Evolutionary conservation across 2,797 vertebrate genomes (phyloP), one percentile per base, ranked within the genome.

Genomic region (Glossophaga mutica): DNA sequence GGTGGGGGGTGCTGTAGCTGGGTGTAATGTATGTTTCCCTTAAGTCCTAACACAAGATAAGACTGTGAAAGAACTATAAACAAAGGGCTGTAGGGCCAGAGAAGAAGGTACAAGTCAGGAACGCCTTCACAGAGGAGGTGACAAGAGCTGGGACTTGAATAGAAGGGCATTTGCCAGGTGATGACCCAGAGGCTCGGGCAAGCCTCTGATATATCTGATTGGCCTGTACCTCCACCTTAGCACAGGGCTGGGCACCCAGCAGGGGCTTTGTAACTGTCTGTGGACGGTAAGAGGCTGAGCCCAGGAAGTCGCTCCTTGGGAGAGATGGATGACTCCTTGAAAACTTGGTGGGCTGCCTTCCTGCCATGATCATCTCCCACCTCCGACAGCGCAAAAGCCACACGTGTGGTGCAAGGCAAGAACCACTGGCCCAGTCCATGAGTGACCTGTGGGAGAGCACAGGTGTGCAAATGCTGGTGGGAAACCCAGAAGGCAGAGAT

Each of bases 301-400:
- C 10, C 29, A 34, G 32, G 50, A 84, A 70, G 59, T 76, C 2
- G 4, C 7, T 76, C 37, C 34, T 26, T 68, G 10, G 22, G 76
- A 71, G 59, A 57, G 21, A 24, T 2, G 55, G 48, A 71, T 19
- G 65, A 29, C 15, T 8, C 67, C 65, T 74, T 8, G 3, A 21
- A 87, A 70, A 29, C 50, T 19, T 0, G 2, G 26, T 3, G 19
- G 62, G 9, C 32, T 1, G 0, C 4, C 22, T 4, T 50, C 42
- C 74, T 94, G 68, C 24, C 42, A 16, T 2, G 3, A n/a, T 50
- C 34, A 39, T n/a, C 39, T 46, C 52, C 26, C 2, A 44, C 32
- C 21, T 34, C 10, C 1, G 1, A 37, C 7, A 48, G 37, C 22
- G 21, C 10, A 8, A 68, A 42, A 52, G 48, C 62, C 59, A 14